Evolutionary conservation across 1,140 invertebrate genomes (phyloP), one percentile per base, ranked within the genome.

Genomic region (Globodera ellingtonae): DNA sequence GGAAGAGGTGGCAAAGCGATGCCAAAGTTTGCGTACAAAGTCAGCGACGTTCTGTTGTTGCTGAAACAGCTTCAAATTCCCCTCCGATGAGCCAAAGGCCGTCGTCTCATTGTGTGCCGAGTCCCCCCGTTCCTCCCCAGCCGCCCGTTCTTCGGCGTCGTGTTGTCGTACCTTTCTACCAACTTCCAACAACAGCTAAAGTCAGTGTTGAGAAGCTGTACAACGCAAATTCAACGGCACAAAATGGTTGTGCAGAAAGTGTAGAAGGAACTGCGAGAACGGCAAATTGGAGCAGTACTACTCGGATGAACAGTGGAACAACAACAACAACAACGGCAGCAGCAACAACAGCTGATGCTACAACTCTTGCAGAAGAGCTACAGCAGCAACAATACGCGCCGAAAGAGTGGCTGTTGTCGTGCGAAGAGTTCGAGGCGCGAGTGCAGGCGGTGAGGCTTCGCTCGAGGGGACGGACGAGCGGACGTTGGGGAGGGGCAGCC

Each of bases 401-500:
- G 48, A 50, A 0, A 35, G 35, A 35, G 35, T 2, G 35, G 50
- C 50, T 52, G 56, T n/a, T 7, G 21, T 70, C 24, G 46, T 70
- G 67, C n/a, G 67, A 70, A 6, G 67, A 70, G 35, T 70, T 44
- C 18, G 67, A 70, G n/a, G 67, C n/a, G 18, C 24, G 24, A 70
- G 67, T 70, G 67, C 67, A 47, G 35, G 67, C 67, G 46, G 67
- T 70, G 8, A 35, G 67, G n/a, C 67, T 70, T n/a, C 10, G 67
- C 8, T 4, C 56, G 56, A 13, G 56, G 10, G 56, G 56, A 62
- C 56, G 56, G 56, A 62, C 56, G 10, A 62, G 15, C 56, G 56
- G 52, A 9, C 18, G 56, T 62, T 62, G 56, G 10, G 56, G 10
- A 15, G 56, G 56, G 15, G 15, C 13, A 13, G 15, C 56, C 13